phyloP scores from a whole-genome alignment of 2,888 invertebrate species.

The Cordilura impudica region DNA sequence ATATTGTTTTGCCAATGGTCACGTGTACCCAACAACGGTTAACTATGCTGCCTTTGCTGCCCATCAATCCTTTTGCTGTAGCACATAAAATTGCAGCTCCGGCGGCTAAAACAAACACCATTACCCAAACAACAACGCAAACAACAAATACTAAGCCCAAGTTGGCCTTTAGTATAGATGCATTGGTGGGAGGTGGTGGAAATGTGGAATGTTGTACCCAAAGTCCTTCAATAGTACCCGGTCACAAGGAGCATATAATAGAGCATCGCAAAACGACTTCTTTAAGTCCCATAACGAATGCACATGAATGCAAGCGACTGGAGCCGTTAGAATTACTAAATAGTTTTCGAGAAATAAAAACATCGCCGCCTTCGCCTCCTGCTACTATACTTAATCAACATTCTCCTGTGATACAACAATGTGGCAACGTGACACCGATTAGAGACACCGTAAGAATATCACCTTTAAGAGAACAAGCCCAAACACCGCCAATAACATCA shows the following conservation, averaged over 20 bases:
- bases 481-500: constrained; percentile 58
- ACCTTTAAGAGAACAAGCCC: constrained; percentile 64
- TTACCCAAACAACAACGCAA: constrained; percentile 51
- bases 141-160: constrained; percentile 86
- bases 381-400: constrained; percentile 28
- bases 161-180: constrained; percentile 96
- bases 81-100: constrained; percentile 65
- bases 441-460: constrained; percentile 50
- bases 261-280: constrained; percentile 11
- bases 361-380: constrained; percentile 35
- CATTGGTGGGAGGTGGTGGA: constrained; percentile 76
- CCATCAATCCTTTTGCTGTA: constrained; percentile 78
- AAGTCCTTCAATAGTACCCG: constrained; percentile 12
- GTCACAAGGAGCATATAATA: background rate
- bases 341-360: constrained; percentile 55
- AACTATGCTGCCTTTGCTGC: constrained; percentile 95
- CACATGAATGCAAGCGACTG: constrained; percentile 19
- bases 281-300: constrained; percentile 4
- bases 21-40: constrained; percentile 77
- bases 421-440: constrained; percentile 54
- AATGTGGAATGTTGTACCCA: background rate
- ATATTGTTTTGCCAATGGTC: constrained; percentile 73
- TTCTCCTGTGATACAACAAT: constrained; percentile 57
- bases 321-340: constrained; percentile 70
- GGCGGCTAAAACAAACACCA: constrained; percentile 63